A percentile compares a stretch with the other conserved stretches of the same genome.
Conservation (phyloP, 2,797 vertebrate genomes). For the Cynopterus sphinx region DNA sequence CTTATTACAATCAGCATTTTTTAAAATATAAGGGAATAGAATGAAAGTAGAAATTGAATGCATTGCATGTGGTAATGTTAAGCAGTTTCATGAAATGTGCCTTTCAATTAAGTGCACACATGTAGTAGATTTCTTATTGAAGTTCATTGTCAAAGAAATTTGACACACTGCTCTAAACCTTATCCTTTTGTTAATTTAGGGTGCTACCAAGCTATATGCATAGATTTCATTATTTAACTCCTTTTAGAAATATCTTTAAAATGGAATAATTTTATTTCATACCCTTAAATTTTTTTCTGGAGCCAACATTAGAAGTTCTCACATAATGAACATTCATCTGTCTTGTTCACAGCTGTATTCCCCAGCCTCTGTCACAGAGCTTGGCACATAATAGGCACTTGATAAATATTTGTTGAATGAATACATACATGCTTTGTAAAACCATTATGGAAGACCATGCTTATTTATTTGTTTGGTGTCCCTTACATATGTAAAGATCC, state of each 20-base stretch:
- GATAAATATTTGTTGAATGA: neutral
- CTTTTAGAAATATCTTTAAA: slow-evolving; percentile 18
- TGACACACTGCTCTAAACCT: neutral
- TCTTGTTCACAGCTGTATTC: neutral
- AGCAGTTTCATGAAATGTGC: neutral
- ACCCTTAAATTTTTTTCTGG: neutral
- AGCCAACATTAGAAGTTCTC: neutral
- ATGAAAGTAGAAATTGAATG: neutral
- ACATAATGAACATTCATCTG: neutral
- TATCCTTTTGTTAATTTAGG: neutral
- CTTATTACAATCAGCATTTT: neutral
- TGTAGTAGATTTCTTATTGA: neutral
- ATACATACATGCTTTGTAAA: neutral
- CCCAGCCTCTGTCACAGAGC: neutral
- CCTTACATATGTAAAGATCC: neutral
- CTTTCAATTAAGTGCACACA: neutral
- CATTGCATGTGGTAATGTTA: neutral
- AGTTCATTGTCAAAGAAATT: neutral
- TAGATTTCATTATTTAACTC: slow-evolving; percentile 21
- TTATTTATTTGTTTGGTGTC: neutral
- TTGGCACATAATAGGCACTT: neutral
- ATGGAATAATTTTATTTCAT: neutral
- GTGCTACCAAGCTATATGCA: neutral
- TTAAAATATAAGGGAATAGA: neutral
- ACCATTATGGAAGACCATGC: neutral